Conservation (phyloP, 2,113 vertebrate species). For the Condylura cristata region DNA sequence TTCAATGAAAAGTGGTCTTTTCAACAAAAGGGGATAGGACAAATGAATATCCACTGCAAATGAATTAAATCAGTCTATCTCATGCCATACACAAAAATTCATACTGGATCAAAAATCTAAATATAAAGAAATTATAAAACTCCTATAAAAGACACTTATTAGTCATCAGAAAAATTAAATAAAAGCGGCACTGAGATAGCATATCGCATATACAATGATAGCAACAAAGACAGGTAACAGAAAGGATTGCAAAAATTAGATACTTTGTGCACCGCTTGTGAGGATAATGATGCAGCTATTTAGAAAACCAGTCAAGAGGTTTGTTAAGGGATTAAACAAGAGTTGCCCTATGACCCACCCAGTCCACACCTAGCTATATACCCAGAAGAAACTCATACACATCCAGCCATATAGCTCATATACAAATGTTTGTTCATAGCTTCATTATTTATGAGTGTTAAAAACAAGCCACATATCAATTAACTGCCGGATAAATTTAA, state of each 20-base stretch:
- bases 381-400: neutral
- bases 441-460: neutral
- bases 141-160: neutral
- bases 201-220: neutral
- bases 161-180: slow-evolving; percentile 27
- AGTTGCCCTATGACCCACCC: neutral
- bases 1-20: neutral
- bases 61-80: neutral
- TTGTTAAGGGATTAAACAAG: neutral
- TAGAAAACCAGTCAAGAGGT: neutral
- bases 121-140: neutral
- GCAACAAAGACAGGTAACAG: neutral
- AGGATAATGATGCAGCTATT: neutral
- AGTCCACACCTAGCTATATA: neutral
- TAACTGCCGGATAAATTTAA: neutral
- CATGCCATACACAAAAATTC: neutral
- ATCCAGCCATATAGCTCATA: neutral
- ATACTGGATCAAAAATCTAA: neutral
- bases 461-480: neutral
- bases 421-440: too few relatives aligned
- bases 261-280: neutral
- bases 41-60: neutral
- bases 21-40: neutral
- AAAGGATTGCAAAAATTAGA: neutral
- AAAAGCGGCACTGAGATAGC: neutral